Evolutionary conservation across 2,113 vertebrate genomes (phyloP).

Genomic region (Paradisaea rubra): DNA sequence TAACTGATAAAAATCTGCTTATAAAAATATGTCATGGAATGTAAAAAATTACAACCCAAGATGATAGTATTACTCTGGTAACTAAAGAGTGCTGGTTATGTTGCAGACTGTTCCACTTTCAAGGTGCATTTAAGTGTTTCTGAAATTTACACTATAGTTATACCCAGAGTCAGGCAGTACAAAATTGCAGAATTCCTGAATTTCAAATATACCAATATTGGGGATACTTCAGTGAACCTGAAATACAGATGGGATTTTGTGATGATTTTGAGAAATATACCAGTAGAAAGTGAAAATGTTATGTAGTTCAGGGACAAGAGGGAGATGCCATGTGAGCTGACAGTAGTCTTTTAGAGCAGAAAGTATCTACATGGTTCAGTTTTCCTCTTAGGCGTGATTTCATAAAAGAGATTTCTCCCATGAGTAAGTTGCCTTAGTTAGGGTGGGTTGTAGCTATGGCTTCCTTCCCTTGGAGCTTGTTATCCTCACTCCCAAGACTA

Average conservation of each 20-base stretch:
- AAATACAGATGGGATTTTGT: not conserved
- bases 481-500: not conserved
- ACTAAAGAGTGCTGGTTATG: not conserved
- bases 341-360: not conserved
- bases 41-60: not conserved
- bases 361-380: not conserved
- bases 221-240: not conserved
- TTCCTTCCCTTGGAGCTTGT: not conserved
- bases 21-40: not conserved
- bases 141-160: not conserved
- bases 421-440: not conserved
- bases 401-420: not conserved
- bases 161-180: not conserved
- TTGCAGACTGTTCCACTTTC: not conserved
- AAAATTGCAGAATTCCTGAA: not conserved
- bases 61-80: not conserved
- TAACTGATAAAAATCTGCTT: not conserved
- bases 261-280: not conserved
- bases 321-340: not conserved
- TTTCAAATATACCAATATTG: not conserved
- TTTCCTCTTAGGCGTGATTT: not conserved
- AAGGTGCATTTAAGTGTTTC: not conserved
- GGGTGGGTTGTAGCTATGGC: not conserved
- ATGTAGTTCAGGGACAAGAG: not conserved
- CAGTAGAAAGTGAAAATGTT: not conserved